Evolutionary conservation across 2,797 vertebrate genomes (phyloP).

Genomic region (Sebastes kiyomatsui): DNA sequence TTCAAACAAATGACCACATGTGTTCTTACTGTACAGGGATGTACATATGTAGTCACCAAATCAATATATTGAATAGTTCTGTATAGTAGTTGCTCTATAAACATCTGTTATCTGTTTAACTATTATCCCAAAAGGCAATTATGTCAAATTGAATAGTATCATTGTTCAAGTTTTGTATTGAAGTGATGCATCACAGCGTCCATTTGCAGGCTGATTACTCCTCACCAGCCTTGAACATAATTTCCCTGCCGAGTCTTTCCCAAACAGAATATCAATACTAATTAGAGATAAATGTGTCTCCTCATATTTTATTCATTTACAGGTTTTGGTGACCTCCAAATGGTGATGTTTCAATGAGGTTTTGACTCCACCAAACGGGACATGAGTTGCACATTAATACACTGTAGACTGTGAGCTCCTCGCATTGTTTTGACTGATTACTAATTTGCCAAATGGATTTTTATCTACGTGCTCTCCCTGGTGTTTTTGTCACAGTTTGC

Average conservation of each 20-base stretch:
- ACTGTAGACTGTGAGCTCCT: background rate
- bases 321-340: conserved; percentile 42
- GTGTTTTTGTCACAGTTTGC: conserved; percentile 6
- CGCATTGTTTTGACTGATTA: conserved; percentile 34
- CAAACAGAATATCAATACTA: conserved; percentile 45
- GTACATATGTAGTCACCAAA: background rate
- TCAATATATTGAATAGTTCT: conserved; percentile 25
- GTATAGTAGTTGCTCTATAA: conserved; percentile 5
- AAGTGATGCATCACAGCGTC: conserved; percentile 37
- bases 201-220: conserved; percentile 49
- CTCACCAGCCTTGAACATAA: conserved; percentile 25
- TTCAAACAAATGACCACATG: background rate
- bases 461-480: background rate
- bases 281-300: conserved; percentile 45
- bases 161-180: conserved; percentile 42
- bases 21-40: background rate
- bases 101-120: conserved; percentile 31
- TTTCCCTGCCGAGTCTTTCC: conserved; percentile 34
- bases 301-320: conserved; percentile 59
- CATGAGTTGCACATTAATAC: conserved; percentile 14
- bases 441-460: conserved; percentile 50
- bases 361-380: conserved; percentile 30
- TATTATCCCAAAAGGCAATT: conserved; percentile 25
- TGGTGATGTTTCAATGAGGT: background rate
- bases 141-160: conserved; percentile 41